A percentile compares a stretch with the other conserved stretches of the same genome.
Evolutionary conservation across 2,113 vertebrate species (phyloP).

Genomic region (Casuarius casuarius): DNA sequence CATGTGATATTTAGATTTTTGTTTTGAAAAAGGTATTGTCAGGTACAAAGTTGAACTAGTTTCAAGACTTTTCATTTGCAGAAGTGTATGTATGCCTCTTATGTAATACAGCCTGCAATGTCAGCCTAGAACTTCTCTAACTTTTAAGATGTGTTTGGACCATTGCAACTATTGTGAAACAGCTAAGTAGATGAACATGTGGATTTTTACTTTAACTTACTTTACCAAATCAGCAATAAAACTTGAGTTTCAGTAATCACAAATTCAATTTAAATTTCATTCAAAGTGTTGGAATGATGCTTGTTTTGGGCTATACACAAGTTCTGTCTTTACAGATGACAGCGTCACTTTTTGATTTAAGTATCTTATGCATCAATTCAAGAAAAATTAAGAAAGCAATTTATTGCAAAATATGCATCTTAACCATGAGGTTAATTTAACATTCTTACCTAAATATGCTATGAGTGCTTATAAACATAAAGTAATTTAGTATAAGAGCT

Average conservation of each 20-base stretch:
- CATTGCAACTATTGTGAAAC: background rate
- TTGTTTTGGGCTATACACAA: background rate
- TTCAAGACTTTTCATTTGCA: slow-evolving; percentile 21
- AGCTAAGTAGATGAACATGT: background rate
- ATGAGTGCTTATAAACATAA: background rate
- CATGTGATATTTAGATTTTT: background rate
- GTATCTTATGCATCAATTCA: background rate
- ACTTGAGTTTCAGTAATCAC: background rate
- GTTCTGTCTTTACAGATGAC: background rate
- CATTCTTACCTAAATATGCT: background rate
- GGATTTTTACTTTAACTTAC: slow-evolving; percentile 9
- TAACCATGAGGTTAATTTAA: background rate
- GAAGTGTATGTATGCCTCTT: background rate
- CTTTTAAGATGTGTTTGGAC: background rate
- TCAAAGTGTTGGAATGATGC: background rate
- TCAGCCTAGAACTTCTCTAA: background rate
- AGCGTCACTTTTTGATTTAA: background rate
- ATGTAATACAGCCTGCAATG: background rate
- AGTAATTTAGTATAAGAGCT: background rate
- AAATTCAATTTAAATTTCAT: background rate
- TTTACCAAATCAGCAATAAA: slow-evolving; percentile 15
- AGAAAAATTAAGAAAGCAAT: background rate
- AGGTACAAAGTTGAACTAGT: background rate
- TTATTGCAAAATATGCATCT: background rate
- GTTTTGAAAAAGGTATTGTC: background rate